phyloP scores from a whole-genome alignment of 2,797 vertebrate species.

The Eurystomus glaucurus region DNA sequence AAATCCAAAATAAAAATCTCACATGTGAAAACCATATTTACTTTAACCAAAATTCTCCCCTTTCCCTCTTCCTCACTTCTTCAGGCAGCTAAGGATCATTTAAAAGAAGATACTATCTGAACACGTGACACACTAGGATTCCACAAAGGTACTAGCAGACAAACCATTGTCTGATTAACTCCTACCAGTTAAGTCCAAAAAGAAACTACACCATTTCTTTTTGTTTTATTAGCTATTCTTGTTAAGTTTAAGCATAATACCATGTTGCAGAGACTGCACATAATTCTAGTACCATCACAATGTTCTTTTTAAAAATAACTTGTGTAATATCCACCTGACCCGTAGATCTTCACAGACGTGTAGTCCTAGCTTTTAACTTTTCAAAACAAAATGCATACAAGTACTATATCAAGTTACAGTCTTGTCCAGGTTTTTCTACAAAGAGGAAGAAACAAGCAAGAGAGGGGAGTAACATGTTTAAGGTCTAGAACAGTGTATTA shows the following conservation, averaged over 20 bases:
- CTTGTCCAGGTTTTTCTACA: neutral
- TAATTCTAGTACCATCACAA: neutral
- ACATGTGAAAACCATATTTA: neutral
- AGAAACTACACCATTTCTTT: neutral
- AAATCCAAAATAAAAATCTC: neutral
- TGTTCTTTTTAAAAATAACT: neutral
- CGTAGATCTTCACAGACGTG: neutral
- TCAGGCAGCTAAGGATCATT: neutral
- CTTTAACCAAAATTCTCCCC: neutral
- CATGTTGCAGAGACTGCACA: neutral
- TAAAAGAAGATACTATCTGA: neutral
- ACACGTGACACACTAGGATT: neutral
- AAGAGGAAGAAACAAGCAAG: neutral
- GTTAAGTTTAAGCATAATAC: neutral
- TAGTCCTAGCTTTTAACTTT: neutral
- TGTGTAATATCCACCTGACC: neutral
- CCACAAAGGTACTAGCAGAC: neutral
- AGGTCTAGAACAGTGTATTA: neutral
- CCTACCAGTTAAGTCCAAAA: neutral
- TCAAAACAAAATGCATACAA: neutral
- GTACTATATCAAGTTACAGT: neutral
- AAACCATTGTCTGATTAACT: neutral
- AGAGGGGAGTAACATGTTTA: neutral
- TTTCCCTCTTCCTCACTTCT: neutral
- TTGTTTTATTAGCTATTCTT: neutral